Conservation (phyloP, 2,113 vertebrate species). For the Nesoenas mayeri region DNA sequence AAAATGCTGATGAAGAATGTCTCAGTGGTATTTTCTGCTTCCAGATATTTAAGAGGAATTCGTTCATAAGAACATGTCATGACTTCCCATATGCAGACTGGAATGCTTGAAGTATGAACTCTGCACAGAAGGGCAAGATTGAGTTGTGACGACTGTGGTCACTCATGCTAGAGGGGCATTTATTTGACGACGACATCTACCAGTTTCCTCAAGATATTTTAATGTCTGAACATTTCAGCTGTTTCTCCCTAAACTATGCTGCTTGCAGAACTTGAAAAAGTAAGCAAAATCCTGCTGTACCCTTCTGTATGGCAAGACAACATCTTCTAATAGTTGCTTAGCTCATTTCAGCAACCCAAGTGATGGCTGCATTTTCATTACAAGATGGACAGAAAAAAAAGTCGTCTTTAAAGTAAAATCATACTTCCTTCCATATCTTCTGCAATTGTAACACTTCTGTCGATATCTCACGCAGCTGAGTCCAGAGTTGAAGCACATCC, state of each 20-base stretch:
- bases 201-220: background rate
- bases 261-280: background rate
- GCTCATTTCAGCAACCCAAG: background rate
- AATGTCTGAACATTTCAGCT: background rate
- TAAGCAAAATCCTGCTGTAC: background rate
- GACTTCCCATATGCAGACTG: background rate
- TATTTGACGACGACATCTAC: background rate
- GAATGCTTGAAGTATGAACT: background rate
- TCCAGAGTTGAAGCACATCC: background rate
- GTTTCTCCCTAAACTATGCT: background rate
- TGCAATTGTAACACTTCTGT: background rate
- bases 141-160: background rate
- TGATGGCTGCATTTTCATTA: background rate
- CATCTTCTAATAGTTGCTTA: background rate
- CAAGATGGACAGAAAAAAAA: background rate
- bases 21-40: background rate
- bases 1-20: background rate
- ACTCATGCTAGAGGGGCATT: background rate
- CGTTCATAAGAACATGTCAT: background rate
- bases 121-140: background rate
- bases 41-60: background rate
- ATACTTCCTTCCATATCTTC: background rate
- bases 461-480: background rate
- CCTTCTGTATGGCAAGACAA: background rate
- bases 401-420: background rate